phyloP scores from a whole-genome alignment of 1,140 invertebrate genomes.

The Anoplophora glabripennis region DNA sequence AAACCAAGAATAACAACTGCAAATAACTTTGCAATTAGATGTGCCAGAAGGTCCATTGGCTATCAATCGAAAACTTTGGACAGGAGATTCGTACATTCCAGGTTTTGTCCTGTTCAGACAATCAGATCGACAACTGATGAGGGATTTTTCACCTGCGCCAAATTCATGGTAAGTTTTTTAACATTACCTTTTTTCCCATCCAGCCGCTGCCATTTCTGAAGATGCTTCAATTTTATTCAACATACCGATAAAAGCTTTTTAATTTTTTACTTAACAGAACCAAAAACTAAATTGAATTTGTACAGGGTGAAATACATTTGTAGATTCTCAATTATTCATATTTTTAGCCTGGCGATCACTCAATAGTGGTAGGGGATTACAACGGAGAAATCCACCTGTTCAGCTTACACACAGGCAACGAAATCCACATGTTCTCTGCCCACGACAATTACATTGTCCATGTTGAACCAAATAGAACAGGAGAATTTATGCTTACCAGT shows the following conservation, averaged over 20 bases:
- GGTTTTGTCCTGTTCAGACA: conserved; percentile 83
- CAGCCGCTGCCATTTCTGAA: no score
- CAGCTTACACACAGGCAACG: conserved; percentile 75
- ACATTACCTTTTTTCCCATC: no score
- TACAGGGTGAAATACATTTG: no score
- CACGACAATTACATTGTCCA: conserved; percentile 83
- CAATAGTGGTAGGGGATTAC: conserved; percentile 81
- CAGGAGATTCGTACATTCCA: conserved; percentile 80
- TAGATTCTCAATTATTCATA: conserved; percentile 16
- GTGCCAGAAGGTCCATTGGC: conserved; percentile 56
- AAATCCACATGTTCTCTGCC: conserved; percentile 74
- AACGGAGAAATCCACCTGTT: conserved; percentile 85
- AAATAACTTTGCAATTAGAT: conserved; percentile 66
- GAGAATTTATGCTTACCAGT: conserved; percentile 80
- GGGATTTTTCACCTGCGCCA: conserved; percentile 78
- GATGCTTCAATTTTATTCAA: no score
- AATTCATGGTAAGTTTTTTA: conserved; percentile 70
- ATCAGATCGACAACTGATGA: conserved; percentile 73
- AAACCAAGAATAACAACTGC: conserved; percentile 68
- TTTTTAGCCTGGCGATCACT: conserved; percentile 71
- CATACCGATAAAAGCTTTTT: no score
- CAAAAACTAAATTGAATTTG: no score
- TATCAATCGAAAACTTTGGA: conserved; percentile 63
- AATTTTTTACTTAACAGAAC: no score
- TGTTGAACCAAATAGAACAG: conserved; percentile 70